A percentile compares a stretch with the other conserved stretches of the same genome.
Evolutionary conservation across 2,888 invertebrate genomes (phyloP).

Genomic region (Bellardia bayeri): DNA sequence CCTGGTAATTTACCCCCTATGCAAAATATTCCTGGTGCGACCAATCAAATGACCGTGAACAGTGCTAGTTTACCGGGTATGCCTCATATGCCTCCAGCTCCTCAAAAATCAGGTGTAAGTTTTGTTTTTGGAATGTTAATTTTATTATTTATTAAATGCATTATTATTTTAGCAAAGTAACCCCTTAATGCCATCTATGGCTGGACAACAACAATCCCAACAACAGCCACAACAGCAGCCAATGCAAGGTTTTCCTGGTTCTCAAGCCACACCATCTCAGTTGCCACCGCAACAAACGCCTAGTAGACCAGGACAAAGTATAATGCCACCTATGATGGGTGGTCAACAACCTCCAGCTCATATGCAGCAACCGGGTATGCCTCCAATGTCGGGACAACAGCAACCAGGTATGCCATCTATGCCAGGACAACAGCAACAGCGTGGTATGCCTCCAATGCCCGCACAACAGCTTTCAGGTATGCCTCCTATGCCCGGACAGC

Average conservation of each 20-base stretch:
- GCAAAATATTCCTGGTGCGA: slow-evolving; percentile 78
- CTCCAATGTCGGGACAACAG: slow-evolving; percentile 76
- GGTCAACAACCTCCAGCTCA: slow-evolving; percentile 67
- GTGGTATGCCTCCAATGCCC: slow-evolving; percentile 75
- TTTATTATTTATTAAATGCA: background rate
- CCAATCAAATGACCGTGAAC: slow-evolving; percentile 81
- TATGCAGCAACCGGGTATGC: slow-evolving; percentile 78
- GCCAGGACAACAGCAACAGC: slow-evolving; percentile 79
- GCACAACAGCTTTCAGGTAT: slow-evolving; percentile 4
- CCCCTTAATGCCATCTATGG: slow-evolving; percentile 71
- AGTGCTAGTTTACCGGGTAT: slow-evolving; percentile 80
- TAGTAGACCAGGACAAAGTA: slow-evolving; percentile 75
- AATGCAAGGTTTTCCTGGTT: slow-evolving; percentile 53
- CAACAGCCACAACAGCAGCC: slow-evolving; percentile 41
- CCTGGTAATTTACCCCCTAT: slow-evolving; percentile 67
- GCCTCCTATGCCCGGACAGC: slow-evolving; percentile 50
- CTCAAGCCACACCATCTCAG: slow-evolving; percentile 55
- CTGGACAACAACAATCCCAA: slow-evolving; percentile 73
- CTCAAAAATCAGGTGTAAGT: slow-evolving; percentile 54
- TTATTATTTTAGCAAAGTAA: slow-evolving; percentile 53
- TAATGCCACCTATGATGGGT: slow-evolving; percentile 41
- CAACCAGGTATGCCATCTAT: slow-evolving; percentile 71
- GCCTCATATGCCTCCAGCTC: slow-evolving; percentile 83
- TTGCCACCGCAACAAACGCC: slow-evolving; percentile 71
- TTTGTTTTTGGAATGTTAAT: background rate